Conservation (phyloP, 2,797 vertebrate genomes). For the Chiloscyllium punctatum region DNA sequence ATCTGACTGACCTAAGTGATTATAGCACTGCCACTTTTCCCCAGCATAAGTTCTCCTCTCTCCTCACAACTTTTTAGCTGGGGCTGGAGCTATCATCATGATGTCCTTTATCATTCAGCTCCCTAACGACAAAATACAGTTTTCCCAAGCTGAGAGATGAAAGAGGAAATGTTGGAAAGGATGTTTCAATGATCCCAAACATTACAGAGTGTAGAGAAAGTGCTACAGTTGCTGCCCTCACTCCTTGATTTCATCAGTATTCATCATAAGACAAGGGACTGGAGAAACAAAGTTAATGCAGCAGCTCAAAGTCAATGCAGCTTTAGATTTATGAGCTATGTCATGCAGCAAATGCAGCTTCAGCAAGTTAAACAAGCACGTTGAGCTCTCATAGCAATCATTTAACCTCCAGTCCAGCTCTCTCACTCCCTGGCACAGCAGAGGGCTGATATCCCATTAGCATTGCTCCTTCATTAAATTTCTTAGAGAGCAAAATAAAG, state of each 20-base stretch:
- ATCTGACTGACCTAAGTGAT: not conserved
- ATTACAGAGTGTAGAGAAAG: not conserved
- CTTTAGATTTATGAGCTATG: not conserved
- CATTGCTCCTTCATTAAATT: too few species aligned
- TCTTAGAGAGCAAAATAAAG: not conserved
- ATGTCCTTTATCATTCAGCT: not conserved
- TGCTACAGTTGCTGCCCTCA: not conserved
- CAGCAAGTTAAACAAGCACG: not conserved
- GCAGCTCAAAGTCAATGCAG: not conserved
- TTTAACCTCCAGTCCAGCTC: not conserved
- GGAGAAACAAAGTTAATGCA: not conserved
- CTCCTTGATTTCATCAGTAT: not conserved
- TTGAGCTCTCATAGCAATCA: not conserved
- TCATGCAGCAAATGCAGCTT: not conserved
- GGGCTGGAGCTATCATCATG: not conserved
- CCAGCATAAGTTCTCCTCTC: too few species aligned
- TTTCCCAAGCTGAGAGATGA: not conserved
- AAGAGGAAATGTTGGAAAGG: not conserved
- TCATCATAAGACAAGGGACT: not conserved
- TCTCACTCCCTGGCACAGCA: too few species aligned
- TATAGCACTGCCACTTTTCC: too few species aligned
- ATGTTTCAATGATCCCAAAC: not conserved
- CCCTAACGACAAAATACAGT: not conserved
- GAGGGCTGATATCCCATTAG: too few species aligned
- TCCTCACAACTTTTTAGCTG: too few species aligned